These are phyloP conservation scores for Channallabes apus DNA, from an alignment of 2,797 vertebrate species.

Conservation along the genomic window DNA sequence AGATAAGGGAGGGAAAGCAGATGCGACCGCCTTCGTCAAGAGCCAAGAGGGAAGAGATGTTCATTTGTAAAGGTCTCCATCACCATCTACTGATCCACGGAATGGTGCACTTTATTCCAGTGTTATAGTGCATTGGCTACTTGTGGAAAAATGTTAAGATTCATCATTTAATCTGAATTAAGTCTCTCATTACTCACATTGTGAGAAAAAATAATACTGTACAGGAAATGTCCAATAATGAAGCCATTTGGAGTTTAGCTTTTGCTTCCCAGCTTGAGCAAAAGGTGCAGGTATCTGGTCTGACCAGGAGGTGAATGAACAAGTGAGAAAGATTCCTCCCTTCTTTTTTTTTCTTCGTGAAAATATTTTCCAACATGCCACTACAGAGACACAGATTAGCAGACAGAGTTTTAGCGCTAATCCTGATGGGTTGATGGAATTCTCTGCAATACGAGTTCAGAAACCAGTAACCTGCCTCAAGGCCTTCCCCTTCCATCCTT, in stretches of 20 bases:
- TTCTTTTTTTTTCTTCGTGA: neutral
- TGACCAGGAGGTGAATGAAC: neutral
- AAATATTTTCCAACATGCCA: constrained; percentile 22
- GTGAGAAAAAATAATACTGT: neutral
- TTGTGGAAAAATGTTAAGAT: neutral
- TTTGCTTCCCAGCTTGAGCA: constrained; percentile 25
- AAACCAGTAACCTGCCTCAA: neutral
- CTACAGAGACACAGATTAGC: constrained; percentile 2
- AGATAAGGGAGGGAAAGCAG: too few species aligned
- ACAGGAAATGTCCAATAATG: neutral
- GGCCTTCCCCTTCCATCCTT: neutral
- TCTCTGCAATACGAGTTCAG: neutral
- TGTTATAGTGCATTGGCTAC: neutral
- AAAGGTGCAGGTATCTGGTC: constrained; percentile 11
- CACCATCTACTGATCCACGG: neutral
- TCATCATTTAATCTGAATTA: neutral
- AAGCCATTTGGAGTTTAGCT: constrained; percentile 14
- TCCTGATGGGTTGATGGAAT: neutral
- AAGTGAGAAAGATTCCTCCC: neutral
- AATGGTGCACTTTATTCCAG: neutral
- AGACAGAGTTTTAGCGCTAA: neutral
- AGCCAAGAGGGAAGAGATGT: too few species aligned
- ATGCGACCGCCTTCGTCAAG: too few species aligned
- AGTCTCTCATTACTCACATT: neutral
- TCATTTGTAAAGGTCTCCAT: neutral